Percentiles rank a stretch among this genome's conserved stretches.
Conservation (phyloP, 2,113 vertebrate genomes). For the Leptosomus discolor region DNA sequence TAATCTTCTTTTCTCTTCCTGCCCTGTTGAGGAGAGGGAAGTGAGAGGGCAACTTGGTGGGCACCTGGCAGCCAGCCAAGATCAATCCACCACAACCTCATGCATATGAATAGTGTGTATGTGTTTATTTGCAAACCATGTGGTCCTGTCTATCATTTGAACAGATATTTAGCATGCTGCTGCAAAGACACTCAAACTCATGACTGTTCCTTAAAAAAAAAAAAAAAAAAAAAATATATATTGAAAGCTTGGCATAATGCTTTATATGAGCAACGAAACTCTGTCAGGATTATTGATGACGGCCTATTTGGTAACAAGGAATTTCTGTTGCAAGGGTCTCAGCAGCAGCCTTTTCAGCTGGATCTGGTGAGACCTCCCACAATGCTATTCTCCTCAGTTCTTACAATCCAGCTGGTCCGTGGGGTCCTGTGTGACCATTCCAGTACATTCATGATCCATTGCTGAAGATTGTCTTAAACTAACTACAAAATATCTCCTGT, state of each 20-base stretch:
- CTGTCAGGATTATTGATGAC: background rate
- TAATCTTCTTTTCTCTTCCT: too few relatives aligned
- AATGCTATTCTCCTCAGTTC: background rate
- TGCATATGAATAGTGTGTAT: too few relatives aligned
- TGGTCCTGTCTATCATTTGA: background rate
- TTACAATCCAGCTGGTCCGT: background rate
- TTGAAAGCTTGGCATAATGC: background rate
- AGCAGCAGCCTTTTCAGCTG: background rate
- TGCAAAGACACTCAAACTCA: background rate
- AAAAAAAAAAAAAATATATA: background rate
- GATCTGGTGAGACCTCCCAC: background rate
- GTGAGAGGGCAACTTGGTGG: too few relatives aligned
- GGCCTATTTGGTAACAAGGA: background rate
- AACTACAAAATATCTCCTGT: background rate
- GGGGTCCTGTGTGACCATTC: background rate
- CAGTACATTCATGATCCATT: background rate
- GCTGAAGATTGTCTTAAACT: background rate
- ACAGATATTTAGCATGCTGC: background rate
- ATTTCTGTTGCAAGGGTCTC: background rate
- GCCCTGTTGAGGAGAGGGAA: too few relatives aligned
- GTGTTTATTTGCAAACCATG: too few relatives aligned
- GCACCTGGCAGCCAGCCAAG: too few relatives aligned
- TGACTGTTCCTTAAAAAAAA: background rate
- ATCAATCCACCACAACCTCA: too few relatives aligned
- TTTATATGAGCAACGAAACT: background rate